phyloP scores from a whole-genome alignment of 2,888 invertebrate species.

The Limnephilus lunatus region DNA sequence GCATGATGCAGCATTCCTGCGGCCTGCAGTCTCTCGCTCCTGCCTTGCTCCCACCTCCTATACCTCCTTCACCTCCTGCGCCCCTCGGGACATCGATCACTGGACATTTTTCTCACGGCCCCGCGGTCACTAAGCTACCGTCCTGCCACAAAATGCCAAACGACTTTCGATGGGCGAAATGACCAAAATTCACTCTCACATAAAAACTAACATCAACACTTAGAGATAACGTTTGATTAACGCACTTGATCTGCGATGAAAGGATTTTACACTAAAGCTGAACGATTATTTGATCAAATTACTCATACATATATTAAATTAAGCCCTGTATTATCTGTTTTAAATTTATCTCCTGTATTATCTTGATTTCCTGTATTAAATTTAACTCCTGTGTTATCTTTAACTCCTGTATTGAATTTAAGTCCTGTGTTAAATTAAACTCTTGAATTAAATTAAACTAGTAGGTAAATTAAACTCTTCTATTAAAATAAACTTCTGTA shows the following conservation, averaged over 20 bases:
- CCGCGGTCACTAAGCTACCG: slow-evolving; percentile 32
- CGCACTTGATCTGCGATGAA: not conserved
- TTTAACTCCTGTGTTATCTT: no score
- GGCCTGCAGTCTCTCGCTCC: slow-evolving; percentile 9
- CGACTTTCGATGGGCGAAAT: not conserved
- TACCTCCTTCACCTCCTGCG: not conserved
- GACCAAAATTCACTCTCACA: not conserved
- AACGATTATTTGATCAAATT: not conserved
- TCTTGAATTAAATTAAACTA: no score
- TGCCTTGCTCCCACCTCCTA: not conserved
- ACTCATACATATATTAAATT: not conserved
- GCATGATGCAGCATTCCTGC: slow-evolving; percentile 60
- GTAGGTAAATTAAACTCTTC: no score
- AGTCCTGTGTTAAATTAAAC: no score
- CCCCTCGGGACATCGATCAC: slow-evolving; percentile 44
- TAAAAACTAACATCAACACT: not conserved
- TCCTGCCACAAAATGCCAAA: slow-evolving; percentile 5
- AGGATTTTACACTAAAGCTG: not conserved
- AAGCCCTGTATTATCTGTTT: no score
- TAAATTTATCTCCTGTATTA: no score
- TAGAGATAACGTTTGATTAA: not conserved
- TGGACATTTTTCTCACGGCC: slow-evolving; percentile 43
- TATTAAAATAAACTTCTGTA: no score
- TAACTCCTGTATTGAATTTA: not conserved
- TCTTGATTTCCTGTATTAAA: no score